A percentile compares a stretch with the other conserved stretches of the same genome.
Evolutionary conservation across 1,140 invertebrate species (phyloP).

Genomic region (Drosophila persimilis): DNA sequence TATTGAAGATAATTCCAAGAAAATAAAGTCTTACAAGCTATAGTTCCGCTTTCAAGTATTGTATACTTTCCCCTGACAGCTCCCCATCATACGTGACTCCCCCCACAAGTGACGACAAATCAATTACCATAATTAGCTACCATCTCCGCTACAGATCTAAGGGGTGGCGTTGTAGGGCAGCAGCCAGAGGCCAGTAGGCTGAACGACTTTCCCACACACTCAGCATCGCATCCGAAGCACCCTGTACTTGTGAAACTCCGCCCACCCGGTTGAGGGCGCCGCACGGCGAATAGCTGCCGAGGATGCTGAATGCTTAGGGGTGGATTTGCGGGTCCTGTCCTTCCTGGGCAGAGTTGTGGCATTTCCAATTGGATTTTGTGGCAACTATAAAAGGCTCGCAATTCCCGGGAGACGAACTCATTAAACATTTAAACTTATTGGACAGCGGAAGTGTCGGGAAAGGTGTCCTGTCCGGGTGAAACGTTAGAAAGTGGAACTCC

Average conservation of each 20-base stretch:
- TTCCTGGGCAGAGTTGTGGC: slow-evolving; percentile 29
- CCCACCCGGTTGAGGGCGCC: slow-evolving; percentile 41
- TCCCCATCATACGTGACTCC: too few species aligned
- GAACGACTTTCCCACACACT: slow-evolving; percentile 55
- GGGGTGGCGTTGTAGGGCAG: slow-evolving; percentile 4
- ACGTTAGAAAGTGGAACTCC: background rate
- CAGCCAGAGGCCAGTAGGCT: slow-evolving; percentile 14
- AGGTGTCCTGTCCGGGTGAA: background rate
- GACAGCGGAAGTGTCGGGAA: slow-evolving; percentile 33
- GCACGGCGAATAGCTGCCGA: slow-evolving; percentile 52
- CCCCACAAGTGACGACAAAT: background rate
- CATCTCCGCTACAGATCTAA: background rate
- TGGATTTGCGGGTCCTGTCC: background rate
- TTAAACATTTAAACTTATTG: slow-evolving; percentile 68
- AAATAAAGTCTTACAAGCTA: background rate
- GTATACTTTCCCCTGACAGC: background rate
- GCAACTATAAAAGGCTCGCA: slow-evolving; percentile 67
- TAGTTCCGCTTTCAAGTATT: background rate
- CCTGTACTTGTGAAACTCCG: slow-evolving; percentile 73
- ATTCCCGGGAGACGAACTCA: slow-evolving; percentile 70
- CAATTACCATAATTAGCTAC: slow-evolving; percentile 36
- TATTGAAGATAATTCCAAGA: background rate
- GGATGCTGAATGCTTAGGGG: slow-evolving; percentile 59
- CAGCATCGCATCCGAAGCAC: slow-evolving; percentile 48
- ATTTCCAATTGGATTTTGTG: slow-evolving; percentile 68